phyloP scores from a whole-genome alignment of 2,113 vertebrate genomes.

The Picathartes gymnocephalus region DNA sequence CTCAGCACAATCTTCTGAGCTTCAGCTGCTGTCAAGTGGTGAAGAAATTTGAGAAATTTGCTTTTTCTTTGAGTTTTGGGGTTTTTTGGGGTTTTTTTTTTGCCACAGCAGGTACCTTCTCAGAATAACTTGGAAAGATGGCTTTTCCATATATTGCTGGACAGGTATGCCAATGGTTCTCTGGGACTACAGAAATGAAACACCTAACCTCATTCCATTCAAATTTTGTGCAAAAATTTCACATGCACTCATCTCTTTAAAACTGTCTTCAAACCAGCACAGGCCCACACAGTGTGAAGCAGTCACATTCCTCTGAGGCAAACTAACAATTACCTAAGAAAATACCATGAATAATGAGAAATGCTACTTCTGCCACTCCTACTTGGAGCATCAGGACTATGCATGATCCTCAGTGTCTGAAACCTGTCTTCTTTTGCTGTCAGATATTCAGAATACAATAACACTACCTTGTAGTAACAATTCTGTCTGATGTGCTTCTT shows the following conservation, averaged over 20 bases:
- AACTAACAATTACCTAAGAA: not conserved
- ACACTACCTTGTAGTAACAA: not conserved
- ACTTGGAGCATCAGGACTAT: not conserved
- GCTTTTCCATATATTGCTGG: not conserved
- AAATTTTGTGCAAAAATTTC: not conserved
- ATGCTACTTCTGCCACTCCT: not conserved
- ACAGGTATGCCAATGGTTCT: not conserved
- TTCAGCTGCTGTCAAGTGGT: not conserved
- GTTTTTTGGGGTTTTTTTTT: rapidly evolving
- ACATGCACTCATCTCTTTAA: not conserved
- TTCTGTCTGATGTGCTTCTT: not conserved
- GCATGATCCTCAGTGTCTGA: not conserved
- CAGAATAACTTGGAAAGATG: not conserved
- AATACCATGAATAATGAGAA: not conserved
- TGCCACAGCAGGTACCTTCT: not conserved
- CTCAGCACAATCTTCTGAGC: not conserved
- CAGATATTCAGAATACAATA: not conserved
- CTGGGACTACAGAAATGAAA: not conserved
- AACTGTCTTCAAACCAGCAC: not conserved
- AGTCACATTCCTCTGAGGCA: not conserved
- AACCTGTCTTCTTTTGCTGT: not conserved
- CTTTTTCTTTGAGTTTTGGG: not conserved
- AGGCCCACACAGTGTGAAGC: not conserved
- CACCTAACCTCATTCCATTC: not conserved
- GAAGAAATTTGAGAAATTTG: not conserved